Base-by-base conservation (phyloP, 2,113 vertebrate species). In the Piprites chloris region DNA sequence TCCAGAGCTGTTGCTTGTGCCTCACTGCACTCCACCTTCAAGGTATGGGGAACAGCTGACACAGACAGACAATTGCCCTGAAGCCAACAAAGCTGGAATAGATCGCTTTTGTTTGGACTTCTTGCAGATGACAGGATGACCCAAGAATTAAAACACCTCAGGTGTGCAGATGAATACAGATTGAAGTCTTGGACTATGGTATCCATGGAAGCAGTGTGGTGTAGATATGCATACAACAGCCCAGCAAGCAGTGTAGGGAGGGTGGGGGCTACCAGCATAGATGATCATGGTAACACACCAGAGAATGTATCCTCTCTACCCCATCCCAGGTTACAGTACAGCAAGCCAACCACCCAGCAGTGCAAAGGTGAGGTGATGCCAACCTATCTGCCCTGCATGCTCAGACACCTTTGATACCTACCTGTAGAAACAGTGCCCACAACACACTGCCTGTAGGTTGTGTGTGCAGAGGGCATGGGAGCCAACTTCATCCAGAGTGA, bases 201-300 rank as follows among this genome's bases (percentile, higher is more conserved):
- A 83, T 14, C 22, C 53, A 82, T 32, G 44, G 49, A 91, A 74
- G 20, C 27, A 47, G 49, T 4, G 28, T 8, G 35, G 26, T 18
- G 17, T 4, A 3, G 11, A 23, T 55, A 18, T 2, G 9, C 9
- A 15, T 30, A 53, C 0, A 0, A 58, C 37, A 83, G 8, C 19
- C 44, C 12, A 17, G 16, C 17, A 21, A 68, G 44, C 1, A 4
- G 37, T 12, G 39, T 82, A 55, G 41, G 35, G 16, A 27, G 23
- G 19, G 17, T 8, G 20, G 32, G n/a, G 41, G 63, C n/a, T 47
- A 42, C 42, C 33, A 67, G n/a, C 44, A 75, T 14, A 68, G 62
- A 41, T 15, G 9, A 79, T 14, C 17, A 7, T 0, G 52, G 16
- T 11, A 68, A 52, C 37, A 44, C 19, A 20, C 16, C 3, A 3